Evolutionary conservation across 2,113 vertebrate species (phyloP).

Genomic region (Strix aluco): DNA sequence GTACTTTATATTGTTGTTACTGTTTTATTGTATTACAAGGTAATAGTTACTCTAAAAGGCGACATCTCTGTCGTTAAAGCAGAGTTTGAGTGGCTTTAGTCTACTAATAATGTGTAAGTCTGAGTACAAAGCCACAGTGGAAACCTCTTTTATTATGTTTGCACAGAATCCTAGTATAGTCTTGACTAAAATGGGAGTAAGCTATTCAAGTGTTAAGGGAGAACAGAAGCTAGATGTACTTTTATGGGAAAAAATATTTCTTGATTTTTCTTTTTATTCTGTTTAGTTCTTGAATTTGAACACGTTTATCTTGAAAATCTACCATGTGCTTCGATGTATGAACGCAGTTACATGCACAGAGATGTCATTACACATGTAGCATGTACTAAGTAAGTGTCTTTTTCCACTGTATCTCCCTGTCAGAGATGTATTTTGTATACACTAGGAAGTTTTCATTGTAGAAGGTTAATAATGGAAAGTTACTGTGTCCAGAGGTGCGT

Average conservation of each 20-base stretch:
- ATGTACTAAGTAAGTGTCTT: conserved; percentile 88
- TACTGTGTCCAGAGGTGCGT: not conserved
- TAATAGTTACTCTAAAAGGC: not conserved
- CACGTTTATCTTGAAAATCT: conserved; percentile 93
- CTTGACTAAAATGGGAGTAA: not conserved
- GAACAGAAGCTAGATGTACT: not conserved
- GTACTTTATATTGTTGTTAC: too few relatives aligned
- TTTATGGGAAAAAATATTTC: not conserved
- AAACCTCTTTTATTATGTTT: not conserved
- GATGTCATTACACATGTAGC: conserved; percentile 94
- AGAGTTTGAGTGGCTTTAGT: not conserved
- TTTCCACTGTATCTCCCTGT: not conserved
- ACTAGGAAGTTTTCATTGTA: not conserved
- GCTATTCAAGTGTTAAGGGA: not conserved
- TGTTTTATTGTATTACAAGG: too few relatives aligned
- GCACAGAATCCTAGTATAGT: not conserved
- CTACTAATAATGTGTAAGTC: accelerated
- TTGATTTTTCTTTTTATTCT: not conserved
- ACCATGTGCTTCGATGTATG: conserved; percentile 93
- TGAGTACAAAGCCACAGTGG: not conserved
- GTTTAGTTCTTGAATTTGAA: conserved; percentile 89
- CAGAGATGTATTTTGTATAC: not conserved
- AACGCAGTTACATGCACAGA: conserved; percentile 98
- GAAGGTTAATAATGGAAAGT: not conserved
- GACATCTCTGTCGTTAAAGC: not conserved